Evolutionary conservation across 2,113 vertebrate genomes (phyloP).

Genomic region (Macrotis lagotis): DNA sequence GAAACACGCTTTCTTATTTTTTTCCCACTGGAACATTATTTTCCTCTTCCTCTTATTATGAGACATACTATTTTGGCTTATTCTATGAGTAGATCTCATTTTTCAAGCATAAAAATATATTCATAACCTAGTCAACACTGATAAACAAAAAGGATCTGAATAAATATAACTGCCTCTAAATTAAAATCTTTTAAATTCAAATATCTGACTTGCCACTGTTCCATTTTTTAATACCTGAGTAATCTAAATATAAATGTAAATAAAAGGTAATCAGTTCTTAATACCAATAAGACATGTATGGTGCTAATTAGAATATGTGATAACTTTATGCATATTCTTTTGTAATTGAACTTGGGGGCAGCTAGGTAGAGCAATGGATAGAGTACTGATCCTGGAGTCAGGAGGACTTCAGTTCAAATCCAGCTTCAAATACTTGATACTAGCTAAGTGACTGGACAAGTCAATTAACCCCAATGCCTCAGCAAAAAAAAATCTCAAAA

Average conservation of each 20-base stretch:
- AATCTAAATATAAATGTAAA: constrained; percentile 12
- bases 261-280: constrained; percentile 22
- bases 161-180: constrained; percentile 38
- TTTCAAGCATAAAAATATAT: constrained; percentile 1
- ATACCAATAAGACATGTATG: neutral
- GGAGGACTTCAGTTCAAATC: too few species aligned
- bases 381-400: too few species aligned
- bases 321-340: constrained; percentile 44
- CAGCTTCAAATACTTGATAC: too few species aligned
- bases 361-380: too few species aligned
- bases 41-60: neutral
- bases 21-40: neutral
- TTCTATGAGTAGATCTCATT: neutral
- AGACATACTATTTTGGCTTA: neutral
- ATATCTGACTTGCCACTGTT: constrained; percentile 5
- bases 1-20: neutral
- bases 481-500: too few species aligned
- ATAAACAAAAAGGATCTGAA: neutral
- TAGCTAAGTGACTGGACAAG: too few species aligned
- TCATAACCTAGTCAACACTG: neutral
- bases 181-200: constrained; percentile 22
- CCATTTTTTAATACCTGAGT: neutral
- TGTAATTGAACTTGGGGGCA: neutral
- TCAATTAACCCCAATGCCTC: too few species aligned
- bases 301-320: constrained; percentile 24